Evolutionary conservation across 2,113 vertebrate genomes (phyloP).

Genomic region (Lanius collurio): DNA sequence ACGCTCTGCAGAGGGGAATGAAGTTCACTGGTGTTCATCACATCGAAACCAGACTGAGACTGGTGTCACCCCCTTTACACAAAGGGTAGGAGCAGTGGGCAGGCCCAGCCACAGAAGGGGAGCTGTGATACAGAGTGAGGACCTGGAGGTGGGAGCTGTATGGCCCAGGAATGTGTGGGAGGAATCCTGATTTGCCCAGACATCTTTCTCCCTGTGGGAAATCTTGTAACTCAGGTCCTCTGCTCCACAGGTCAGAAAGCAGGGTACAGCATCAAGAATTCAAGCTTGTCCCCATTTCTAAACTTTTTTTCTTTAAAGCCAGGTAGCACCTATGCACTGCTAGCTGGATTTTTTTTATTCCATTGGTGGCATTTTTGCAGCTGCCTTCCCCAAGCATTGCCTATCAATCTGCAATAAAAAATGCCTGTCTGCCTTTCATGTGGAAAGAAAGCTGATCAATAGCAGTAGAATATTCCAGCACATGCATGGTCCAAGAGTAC

Average conservation of each 20-base stretch:
- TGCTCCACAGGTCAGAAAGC: background rate
- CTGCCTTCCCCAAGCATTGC: background rate
- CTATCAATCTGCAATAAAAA: background rate
- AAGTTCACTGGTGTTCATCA: background rate
- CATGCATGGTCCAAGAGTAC: accelerated
- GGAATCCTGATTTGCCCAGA: background rate
- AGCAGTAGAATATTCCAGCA: background rate
- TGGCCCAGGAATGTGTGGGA: background rate
- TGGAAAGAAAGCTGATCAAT: background rate
- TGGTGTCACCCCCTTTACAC: too few relatives aligned
- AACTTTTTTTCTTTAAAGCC: background rate
- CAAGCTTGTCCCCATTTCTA: background rate
- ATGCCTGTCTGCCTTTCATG: background rate
- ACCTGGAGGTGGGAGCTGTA: background rate
- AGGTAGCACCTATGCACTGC: background rate
- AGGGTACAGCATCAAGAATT: background rate
- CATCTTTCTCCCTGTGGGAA: background rate
- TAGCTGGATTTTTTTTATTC: background rate
- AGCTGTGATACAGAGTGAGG: accelerated
- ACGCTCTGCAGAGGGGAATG: background rate
- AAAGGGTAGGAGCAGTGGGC: background rate
- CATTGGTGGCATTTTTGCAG: background rate
- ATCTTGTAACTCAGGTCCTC: background rate
- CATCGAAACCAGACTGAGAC: background rate
- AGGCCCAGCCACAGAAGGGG: background rate